Evolutionary conservation across 2,888 invertebrate genomes (phyloP).

Genomic region (Xestia sexstrigata): DNA sequence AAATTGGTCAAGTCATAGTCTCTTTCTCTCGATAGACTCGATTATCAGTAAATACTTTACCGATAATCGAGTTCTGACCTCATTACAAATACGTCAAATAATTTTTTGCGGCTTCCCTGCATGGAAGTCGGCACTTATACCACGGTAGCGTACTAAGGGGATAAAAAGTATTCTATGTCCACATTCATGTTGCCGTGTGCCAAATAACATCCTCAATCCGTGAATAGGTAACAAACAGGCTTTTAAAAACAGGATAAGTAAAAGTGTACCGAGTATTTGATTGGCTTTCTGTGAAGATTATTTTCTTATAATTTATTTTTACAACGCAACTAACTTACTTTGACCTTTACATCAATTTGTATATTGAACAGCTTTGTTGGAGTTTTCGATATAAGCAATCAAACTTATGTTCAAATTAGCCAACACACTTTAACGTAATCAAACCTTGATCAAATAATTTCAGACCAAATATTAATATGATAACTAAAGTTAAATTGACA

Average conservation of each 20-base stretch:
- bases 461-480: not conserved
- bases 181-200: not conserved
- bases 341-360: not conserved
- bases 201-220: not conserved
- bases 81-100: not conserved
- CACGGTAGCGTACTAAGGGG: not conserved
- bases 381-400: not conserved
- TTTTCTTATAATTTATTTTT: not conserved
- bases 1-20: too few relatives aligned
- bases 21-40: too few relatives aligned
- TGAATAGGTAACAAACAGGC: not conserved
- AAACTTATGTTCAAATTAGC: not conserved
- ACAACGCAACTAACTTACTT: not conserved
- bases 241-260: too few relatives aligned
- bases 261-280: too few relatives aligned
- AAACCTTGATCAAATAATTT: not conserved
- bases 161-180: not conserved
- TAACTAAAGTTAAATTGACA: slow-evolving; percentile 5
- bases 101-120: not conserved
- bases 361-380: not conserved
- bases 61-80: not conserved
- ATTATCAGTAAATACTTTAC: not conserved
- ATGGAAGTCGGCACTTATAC: not conserved
- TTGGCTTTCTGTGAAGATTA: not conserved
- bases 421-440: not conserved